Percentiles rank a stretch among this genome's conserved stretches.
These are phyloP conservation scores for Hyperopisus bebe DNA, from an alignment of 2,113 vertebrate species.

Conservation along the genomic window DNA sequence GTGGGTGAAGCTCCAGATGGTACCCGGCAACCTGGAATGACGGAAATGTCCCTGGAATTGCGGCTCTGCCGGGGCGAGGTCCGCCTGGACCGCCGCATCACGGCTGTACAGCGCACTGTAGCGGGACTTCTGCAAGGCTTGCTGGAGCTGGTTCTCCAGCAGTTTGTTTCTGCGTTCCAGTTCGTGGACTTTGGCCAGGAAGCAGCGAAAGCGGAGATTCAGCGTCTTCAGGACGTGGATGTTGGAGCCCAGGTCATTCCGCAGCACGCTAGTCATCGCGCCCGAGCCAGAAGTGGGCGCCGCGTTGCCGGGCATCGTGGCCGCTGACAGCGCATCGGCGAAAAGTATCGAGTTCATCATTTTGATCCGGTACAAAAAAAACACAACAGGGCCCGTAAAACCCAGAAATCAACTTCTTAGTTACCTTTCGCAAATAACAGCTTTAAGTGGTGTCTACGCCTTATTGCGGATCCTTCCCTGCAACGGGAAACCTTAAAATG, in stretches of 20 bases:
- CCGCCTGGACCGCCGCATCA: conserved; percentile 73
- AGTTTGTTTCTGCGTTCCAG: conserved; percentile 77
- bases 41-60: background rate
- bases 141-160: conserved; percentile 73
- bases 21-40: conserved; percentile 67
- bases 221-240: conserved; percentile 84
- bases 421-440: background rate
- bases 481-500: conserved; percentile 42
- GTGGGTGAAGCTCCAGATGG: conserved; percentile 84
- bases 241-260: conserved; percentile 82
- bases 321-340: conserved; percentile 52
- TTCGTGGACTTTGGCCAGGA: conserved; percentile 81
- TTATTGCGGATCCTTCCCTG: conserved; percentile 28
- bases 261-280: conserved; percentile 67
- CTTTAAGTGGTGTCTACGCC: background rate
- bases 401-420: background rate
- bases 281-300: conserved; percentile 40
- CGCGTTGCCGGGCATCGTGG: conserved; percentile 38
- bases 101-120: conserved; percentile 62
- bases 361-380: conserved; percentile 28
- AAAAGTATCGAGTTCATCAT: conserved; percentile 75
- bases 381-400: background rate
- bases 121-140: conserved; percentile 56
- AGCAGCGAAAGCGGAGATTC: conserved; percentile 82
- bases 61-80: conserved; percentile 40